Base-by-base conservation (phyloP, 23 tunicate species). In the Diplosoma virens region DNA sequence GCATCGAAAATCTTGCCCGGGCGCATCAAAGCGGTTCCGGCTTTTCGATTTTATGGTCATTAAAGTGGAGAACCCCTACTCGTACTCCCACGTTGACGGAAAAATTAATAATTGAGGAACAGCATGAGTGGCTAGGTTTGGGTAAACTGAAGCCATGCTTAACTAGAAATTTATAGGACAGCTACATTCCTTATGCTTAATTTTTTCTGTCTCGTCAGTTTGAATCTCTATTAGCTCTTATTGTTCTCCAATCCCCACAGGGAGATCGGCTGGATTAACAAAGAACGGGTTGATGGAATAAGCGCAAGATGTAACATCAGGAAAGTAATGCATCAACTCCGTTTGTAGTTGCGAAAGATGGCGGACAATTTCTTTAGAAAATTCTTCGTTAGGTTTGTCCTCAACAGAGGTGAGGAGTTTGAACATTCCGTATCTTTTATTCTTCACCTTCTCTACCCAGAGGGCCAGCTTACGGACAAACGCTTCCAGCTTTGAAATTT, bases 131-230 rank as follows among this genome's bases (percentile, higher is more conserved):
- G 79, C 79, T 31, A 73, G 32, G 2, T 3, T 73, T 66, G 3
- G 24, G 73, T 78, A 78, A 5, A 37, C 29, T 17, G 73, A 78
- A 33, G 86, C 32, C 86, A 82, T 72, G 71, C 59, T 82, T 17
- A 72, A 41, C 79, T 79, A 82, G 79, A 72, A 82, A 41, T 82
- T 82, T 55, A 82, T 72, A 37, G 86, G 81, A 74, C 71, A 82
- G 30, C 78, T n/a, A n/a, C 56, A 82, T 64, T 78, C 74, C 46
- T 64, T 78, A 59, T 78, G 83, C 45, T 7, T 64, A 3, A 32
- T 78, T 65, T 65, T 78, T 78, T 58, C 83, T 64, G 83, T 65
- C 58, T 78, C 59, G 45, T 78, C 75, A 78, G 58, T 2, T 65
- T 78, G 83, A 25, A 78, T 78, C 22, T 78, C 83, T 27, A 64